Conservation (phyloP, 2,113 vertebrate species). For the Microtus ochrogaster region DNA sequence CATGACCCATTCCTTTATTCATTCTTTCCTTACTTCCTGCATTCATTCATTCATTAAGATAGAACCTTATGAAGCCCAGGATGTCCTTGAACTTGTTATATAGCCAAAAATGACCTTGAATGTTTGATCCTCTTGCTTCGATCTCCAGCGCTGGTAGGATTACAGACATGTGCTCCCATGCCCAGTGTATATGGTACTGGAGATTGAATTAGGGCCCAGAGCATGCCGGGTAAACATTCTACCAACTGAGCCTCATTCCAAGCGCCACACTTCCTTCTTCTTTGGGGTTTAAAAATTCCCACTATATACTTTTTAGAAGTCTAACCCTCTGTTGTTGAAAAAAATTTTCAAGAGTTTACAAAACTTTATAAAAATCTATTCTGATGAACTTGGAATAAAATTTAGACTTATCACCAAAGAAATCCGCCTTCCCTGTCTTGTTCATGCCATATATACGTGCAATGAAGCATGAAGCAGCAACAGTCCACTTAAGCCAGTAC, state of each 20-base stretch:
- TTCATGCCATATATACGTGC: neutral
- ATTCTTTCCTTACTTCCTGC: too few species aligned
- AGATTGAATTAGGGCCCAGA: neutral
- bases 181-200: neutral
- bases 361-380: neutral
- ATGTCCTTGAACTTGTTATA: neutral
- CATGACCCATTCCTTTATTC: neutral
- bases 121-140: neutral
- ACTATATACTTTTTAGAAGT: neutral
- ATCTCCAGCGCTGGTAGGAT: neutral
- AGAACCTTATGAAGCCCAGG: neutral
- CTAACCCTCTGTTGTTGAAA: neutral
- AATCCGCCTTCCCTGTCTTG: neutral
- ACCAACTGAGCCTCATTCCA: neutral
- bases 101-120: neutral
- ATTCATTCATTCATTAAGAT: neutral
- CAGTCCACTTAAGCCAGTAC: neutral
- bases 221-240: neutral
- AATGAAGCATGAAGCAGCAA: neutral
- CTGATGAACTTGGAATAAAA: conserved; percentile 2
- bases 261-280: neutral
- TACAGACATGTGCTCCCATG: neutral
- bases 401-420: neutral
- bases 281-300: neutral
- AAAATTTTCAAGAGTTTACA: neutral